Evolutionary conservation across 1,140 invertebrate species (phyloP).

Genomic region (Drosophila pandora): DNA sequence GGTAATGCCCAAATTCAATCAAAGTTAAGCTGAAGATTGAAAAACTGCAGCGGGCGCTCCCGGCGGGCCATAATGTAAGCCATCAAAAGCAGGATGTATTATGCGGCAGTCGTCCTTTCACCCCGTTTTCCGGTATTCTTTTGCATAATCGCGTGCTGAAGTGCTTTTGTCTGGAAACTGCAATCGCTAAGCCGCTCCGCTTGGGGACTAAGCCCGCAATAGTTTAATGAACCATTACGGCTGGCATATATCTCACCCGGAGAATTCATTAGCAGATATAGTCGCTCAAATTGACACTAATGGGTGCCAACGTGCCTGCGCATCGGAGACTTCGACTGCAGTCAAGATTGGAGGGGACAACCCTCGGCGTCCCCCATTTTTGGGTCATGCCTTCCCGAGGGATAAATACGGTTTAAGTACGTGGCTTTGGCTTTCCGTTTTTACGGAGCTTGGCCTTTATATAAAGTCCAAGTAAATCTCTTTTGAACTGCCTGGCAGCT

Average conservation of each 20-base stretch:
- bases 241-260: slow-evolving; percentile 39
- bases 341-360: slow-evolving; percentile 1
- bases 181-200: slow-evolving; percentile 34
- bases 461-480: slow-evolving; percentile 37
- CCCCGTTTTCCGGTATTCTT: neutral
- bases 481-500: slow-evolving; percentile 28
- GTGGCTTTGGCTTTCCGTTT: slow-evolving; percentile 4
- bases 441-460: slow-evolving; percentile 14
- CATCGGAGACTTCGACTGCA: slow-evolving; percentile 38
- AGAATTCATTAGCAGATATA: slow-evolving; percentile 37
- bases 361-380: slow-evolving; percentile 6
- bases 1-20: slow-evolving; percentile 34
- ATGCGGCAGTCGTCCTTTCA: neutral
- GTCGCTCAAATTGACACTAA: slow-evolving; percentile 54
- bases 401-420: slow-evolving; percentile 44
- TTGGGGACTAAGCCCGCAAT: slow-evolving; percentile 44
- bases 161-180: slow-evolving; percentile 45
- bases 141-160: slow-evolving; percentile 39
- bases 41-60: slow-evolving; percentile 16
- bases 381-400: slow-evolving; percentile 36
- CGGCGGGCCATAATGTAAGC: slow-evolving; percentile 26
- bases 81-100: slow-evolving; percentile 27
- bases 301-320: slow-evolving; percentile 57
- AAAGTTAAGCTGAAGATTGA: slow-evolving; percentile 33
- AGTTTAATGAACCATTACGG: slow-evolving; percentile 50